Conservation (phyloP, 2,113 vertebrate genomes). For the Barbus barbus region DNA sequence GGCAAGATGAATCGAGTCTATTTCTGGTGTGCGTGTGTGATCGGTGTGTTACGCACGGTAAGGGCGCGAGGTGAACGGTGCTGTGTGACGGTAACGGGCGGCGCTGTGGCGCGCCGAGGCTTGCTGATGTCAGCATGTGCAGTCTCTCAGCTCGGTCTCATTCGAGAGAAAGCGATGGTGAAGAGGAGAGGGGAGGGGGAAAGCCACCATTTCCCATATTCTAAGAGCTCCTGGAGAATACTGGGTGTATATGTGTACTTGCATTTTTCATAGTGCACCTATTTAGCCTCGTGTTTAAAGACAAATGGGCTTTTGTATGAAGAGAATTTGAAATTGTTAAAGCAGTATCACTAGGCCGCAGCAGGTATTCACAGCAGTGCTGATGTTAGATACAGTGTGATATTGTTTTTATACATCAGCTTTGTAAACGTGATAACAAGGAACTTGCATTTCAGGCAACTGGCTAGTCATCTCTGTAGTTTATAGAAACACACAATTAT, state of each 20-base stretch:
- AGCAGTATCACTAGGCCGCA: background rate
- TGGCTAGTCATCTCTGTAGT: background rate
- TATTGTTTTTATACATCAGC: background rate
- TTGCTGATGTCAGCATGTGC: constrained; percentile 82
- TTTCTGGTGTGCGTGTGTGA: background rate
- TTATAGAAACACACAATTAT: background rate
- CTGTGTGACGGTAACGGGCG: constrained; percentile 40
- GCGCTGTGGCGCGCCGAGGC: constrained; percentile 64
- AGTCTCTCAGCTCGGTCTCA: constrained; percentile 59
- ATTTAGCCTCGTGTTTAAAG: background rate
- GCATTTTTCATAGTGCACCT: background rate
- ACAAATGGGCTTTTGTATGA: background rate
- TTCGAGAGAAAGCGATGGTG: constrained; percentile 19
- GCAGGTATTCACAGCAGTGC: background rate
- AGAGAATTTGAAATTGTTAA: background rate
- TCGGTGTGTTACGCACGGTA: constrained; percentile 14
- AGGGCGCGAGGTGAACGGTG: constrained; percentile 11
- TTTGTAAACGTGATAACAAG: background rate
- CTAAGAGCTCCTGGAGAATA: constrained; percentile 24
- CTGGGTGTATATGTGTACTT: background rate
- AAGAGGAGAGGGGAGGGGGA: background rate
- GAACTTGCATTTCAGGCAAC: background rate
- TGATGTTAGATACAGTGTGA: background rate
- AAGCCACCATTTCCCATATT: constrained; percentile 49
- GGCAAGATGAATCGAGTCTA: background rate